Conservation (phyloP, 2,797 vertebrate genomes). For the Neosilurus mollespiculum region DNA sequence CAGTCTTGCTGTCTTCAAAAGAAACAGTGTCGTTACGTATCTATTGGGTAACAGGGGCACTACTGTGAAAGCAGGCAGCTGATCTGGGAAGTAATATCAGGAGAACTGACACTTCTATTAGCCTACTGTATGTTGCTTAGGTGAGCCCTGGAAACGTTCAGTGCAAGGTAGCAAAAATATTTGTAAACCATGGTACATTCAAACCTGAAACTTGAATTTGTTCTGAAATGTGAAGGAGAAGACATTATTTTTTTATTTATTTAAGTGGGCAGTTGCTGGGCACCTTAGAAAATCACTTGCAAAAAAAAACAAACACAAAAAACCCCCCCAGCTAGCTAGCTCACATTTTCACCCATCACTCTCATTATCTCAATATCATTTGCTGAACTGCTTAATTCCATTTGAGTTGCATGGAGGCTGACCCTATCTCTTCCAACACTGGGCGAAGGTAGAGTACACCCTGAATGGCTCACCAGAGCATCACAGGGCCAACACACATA, state of each 20-base stretch:
- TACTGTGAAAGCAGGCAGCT: slow-evolving; percentile 14
- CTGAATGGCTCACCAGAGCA: too few relatives aligned
- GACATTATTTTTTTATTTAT: not conserved
- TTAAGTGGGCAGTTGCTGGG: slow-evolving; percentile 7
- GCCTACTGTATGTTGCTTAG: slow-evolving; percentile 34
- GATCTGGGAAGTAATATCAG: slow-evolving; percentile 25
- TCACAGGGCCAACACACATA: too few relatives aligned
- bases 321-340: too few relatives aligned
- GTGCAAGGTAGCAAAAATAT: slow-evolving; percentile 23
- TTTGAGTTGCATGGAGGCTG: too few relatives aligned
- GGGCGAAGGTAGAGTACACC: too few relatives aligned
- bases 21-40: slow-evolving; percentile 36
- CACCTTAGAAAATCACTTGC: not conserved
- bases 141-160: slow-evolving; percentile 10
- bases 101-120: slow-evolving; percentile 44
- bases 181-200: slow-evolving; percentile 4
- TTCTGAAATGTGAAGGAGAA: slow-evolving; percentile 7
- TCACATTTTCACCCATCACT: too few relatives aligned
- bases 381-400: too few relatives aligned
- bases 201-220: not conserved
- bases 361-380: too few relatives aligned
- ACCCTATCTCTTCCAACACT: too few relatives aligned
- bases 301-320: too few relatives aligned
- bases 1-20: slow-evolving; percentile 26
- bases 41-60: slow-evolving; percentile 19